A percentile compares a stretch with the other conserved stretches of the same genome.
Evolutionary conservation across 2,797 vertebrate genomes (phyloP).

Genomic region (Cossypha heuglini): DNA sequence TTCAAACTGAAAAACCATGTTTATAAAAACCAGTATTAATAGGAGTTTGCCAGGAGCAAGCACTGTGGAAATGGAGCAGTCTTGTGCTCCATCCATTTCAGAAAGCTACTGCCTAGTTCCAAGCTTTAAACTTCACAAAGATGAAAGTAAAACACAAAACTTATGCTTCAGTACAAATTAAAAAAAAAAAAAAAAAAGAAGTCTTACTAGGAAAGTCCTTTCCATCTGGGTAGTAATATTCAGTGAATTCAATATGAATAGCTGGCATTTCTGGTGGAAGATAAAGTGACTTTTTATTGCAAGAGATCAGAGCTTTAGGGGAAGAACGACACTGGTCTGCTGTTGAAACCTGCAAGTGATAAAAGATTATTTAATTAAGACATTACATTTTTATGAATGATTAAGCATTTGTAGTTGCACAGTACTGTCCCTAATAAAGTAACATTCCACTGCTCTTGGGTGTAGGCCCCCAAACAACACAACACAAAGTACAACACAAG

Average conservation of each 20-base stretch:
- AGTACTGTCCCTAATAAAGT: neutral
- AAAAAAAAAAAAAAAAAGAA: neutral
- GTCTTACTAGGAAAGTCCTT: constrained; percentile 94
- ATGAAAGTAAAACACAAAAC: neutral
- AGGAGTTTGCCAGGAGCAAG: neutral
- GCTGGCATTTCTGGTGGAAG: constrained; percentile 98
- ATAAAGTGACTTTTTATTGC: constrained; percentile 97
- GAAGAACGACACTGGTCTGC: constrained; percentile 94
- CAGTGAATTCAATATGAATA: constrained; percentile 95
- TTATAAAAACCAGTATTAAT: neutral
- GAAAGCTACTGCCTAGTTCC: neutral
- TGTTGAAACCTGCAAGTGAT: constrained; percentile 87
- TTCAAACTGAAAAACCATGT: neutral
- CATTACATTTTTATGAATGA: neutral
- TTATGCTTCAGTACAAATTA: neutral
- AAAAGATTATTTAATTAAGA: neutral
- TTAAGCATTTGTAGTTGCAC: neutral
- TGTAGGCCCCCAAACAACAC: neutral
- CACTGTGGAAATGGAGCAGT: neutral
- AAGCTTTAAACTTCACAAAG: neutral
- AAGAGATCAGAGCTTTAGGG: constrained; percentile 95
- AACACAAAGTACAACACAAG: neutral
- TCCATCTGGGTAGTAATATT: constrained; percentile 97
- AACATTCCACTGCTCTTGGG: neutral
- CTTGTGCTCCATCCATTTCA: neutral